Evolutionary conservation across 1,140 invertebrate genomes (phyloP).

Genomic region (Drosophila kurseongensis): DNA sequence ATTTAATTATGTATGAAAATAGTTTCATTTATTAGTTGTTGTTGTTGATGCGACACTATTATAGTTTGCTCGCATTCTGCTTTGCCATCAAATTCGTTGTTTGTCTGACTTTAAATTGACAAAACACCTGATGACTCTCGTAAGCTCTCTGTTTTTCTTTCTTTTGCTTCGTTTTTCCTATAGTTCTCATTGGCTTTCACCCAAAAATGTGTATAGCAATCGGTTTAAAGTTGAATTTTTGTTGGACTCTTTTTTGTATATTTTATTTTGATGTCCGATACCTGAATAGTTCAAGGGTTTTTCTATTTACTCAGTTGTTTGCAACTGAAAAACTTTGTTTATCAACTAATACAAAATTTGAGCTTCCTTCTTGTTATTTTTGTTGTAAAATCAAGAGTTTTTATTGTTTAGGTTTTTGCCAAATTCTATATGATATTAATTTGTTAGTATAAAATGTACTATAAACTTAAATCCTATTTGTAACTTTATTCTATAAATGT

Average conservation of each 20-base stretch:
- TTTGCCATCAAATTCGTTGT: background rate
- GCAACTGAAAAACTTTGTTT: constrained; percentile 1
- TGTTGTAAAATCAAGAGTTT: background rate
- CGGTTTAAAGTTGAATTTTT: constrained; percentile 18
- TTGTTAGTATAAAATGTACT: too few species aligned
- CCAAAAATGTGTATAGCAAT: constrained; percentile 29
- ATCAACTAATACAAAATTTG: background rate
- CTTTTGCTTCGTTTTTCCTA: background rate
- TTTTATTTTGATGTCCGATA: constrained; percentile 13
- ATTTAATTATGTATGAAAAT: constrained; percentile 62
- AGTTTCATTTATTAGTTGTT: constrained; percentile 42
- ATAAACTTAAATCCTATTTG: too few species aligned
- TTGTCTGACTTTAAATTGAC: constrained; percentile 10
- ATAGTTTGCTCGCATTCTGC: constrained; percentile 34
- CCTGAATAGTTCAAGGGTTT: constrained; percentile 19
- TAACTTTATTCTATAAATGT: too few species aligned
- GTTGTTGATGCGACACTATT: constrained; percentile 30
- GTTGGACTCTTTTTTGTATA: constrained; percentile 4
- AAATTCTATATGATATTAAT: too few species aligned
- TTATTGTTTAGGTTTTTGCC: too few species aligned
- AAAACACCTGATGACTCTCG: constrained; percentile 8
- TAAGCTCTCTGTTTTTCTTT: background rate
- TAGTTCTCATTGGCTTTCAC: constrained; percentile 27
- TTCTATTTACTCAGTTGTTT: constrained; percentile 19
- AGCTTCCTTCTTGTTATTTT: background rate